These are phyloP conservation scores for Urocitellus parryii DNA, from an alignment of 2,113 vertebrate genomes.

Conservation along the genomic window DNA sequence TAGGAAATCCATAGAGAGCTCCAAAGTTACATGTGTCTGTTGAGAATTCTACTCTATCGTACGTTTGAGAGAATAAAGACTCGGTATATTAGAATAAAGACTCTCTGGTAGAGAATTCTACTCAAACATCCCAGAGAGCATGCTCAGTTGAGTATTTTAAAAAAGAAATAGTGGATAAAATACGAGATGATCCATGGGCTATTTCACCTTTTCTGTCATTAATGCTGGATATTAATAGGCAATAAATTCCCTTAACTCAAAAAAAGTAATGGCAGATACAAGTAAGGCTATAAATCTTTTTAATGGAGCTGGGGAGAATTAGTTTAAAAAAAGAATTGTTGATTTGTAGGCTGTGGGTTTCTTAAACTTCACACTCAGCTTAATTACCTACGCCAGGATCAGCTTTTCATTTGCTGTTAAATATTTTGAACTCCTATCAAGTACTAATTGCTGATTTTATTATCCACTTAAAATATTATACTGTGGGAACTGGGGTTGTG, in stretches of 20 bases:
- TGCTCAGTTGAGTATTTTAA: not conserved
- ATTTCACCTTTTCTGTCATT: not conserved
- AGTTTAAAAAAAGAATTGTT: not conserved
- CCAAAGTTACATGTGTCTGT: not conserved
- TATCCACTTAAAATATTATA: not conserved
- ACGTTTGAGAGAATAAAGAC: not conserved
- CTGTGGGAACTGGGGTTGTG: not conserved
- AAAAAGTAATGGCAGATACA: not conserved
- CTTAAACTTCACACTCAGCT: conserved; percentile 6
- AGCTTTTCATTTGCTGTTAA: not conserved
- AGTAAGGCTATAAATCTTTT: not conserved
- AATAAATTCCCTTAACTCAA: not conserved
- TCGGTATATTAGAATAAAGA: not conserved
- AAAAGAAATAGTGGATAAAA: not conserved
- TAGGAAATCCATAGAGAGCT: not conserved
- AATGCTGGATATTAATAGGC: not conserved
- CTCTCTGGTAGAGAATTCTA: not conserved
- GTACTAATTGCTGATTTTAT: not conserved
- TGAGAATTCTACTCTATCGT: not conserved
- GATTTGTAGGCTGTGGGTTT: not conserved
- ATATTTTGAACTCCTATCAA: not conserved
- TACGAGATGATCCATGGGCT: not conserved
- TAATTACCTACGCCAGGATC: not conserved
- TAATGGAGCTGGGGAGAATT: not conserved
- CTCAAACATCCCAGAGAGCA: not conserved